Evolutionary conservation across 2,113 vertebrate genomes (phyloP).

Genomic region (Ptilorrhoa leucosticta): DNA sequence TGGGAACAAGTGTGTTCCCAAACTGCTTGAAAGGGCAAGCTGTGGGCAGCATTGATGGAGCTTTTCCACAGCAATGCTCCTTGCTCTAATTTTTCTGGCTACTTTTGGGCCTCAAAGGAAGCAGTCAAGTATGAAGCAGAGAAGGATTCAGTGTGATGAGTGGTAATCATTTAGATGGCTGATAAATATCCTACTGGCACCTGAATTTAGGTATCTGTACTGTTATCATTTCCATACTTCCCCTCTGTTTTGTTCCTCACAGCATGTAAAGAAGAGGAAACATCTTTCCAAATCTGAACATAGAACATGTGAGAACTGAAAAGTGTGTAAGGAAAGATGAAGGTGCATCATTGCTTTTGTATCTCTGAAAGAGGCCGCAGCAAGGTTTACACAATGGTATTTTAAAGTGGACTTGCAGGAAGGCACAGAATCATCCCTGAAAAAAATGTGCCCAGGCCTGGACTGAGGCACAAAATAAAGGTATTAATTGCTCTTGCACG

Average conservation of each 20-base stretch:
- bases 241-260: background rate
- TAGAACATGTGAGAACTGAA: background rate
- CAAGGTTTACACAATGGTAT: background rate
- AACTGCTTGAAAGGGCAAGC: background rate
- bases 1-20: background rate
- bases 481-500: accelerated
- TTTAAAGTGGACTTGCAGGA: background rate
- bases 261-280: background rate
- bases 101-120: background rate
- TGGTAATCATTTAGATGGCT: background rate
- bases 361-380: background rate
- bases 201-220: background rate
- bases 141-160: background rate
- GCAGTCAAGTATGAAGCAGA: background rate
- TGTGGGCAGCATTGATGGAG: background rate
- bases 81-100: background rate
- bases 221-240: background rate
- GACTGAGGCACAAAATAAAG: background rate
- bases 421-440: background rate
- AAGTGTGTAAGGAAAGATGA: background rate
- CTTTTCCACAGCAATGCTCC: background rate
- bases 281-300: background rate
- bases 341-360: background rate
- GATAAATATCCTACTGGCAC: background rate
- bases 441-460: background rate